Evolutionary conservation across 2,888 invertebrate species (phyloP).

Genomic region (Volucella inflata): DNA sequence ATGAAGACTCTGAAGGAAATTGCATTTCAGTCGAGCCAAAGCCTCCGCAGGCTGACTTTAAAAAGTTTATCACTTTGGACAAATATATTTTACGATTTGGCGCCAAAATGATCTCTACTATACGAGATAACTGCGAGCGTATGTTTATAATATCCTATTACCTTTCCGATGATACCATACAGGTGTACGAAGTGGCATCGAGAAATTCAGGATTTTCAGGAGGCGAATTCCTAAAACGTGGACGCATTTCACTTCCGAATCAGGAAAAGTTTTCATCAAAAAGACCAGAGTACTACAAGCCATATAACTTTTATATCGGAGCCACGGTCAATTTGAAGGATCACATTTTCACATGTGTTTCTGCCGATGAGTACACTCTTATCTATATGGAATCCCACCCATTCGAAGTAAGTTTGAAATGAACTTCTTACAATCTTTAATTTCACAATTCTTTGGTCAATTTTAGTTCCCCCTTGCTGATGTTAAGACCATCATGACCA

Average conservation of each 20-base stretch:
- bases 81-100: slow-evolving; percentile 91
- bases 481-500: slow-evolving; percentile 88
- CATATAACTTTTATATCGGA: slow-evolving; percentile 93
- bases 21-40: slow-evolving; percentile 92
- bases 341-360: slow-evolving; percentile 90
- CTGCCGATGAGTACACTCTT: slow-evolving; percentile 94
- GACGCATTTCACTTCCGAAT: slow-evolving; percentile 89
- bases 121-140: slow-evolving; percentile 87
- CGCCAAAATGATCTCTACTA: slow-evolving; percentile 90
- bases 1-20: slow-evolving; percentile 95
- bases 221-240: slow-evolving; percentile 88
- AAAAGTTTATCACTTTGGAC: slow-evolving; percentile 92
- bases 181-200: slow-evolving; percentile 90
- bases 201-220: slow-evolving; percentile 89
- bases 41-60: slow-evolving; percentile 90
- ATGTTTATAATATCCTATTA: slow-evolving; percentile 92
- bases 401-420: slow-evolving; percentile 85
- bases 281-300: slow-evolving; percentile 90
- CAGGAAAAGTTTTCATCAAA: slow-evolving; percentile 89
- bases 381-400: slow-evolving; percentile 93
- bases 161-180: slow-evolving; percentile 92
- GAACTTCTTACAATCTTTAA: background rate
- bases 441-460: slow-evolving; percentile 7
- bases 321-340: slow-evolving; percentile 90
- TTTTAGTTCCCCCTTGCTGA: slow-evolving; percentile 90